Base-by-base conservation (phyloP, 1,140 invertebrate genomes). In the Odontomachus brunneus region DNA sequence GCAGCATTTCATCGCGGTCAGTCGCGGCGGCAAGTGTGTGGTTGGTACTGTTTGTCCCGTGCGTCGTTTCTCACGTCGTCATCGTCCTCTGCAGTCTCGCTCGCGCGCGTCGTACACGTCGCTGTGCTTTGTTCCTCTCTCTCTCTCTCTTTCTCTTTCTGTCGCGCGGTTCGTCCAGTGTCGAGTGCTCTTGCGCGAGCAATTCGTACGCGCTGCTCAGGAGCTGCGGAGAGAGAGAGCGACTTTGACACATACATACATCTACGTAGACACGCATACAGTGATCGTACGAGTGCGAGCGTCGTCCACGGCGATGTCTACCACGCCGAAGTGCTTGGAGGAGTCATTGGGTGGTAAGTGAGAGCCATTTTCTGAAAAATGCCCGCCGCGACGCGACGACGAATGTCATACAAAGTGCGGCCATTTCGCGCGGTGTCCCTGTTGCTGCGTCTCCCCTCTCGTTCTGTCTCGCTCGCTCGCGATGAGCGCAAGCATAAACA, bases 311-410 rank as follows among this genome's bases (percentile, higher is more conserved):
- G 91, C 91, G 17, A 94, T 93, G 83, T 93, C 89, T 24, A 90
- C 88, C 22, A 44, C 38, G 38, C 38, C 38, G 38, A 44, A 44
- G 9, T 44, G 38, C 24, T 91, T 91, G 78, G 94, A 94, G 63
- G 94, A 94, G 73, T 88, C 89, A 26, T 89, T 95, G 14, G 93
- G 94, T 85, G 94, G 94, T 95, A 85, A 93, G 93, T 91, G 67
- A 33, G 74, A 44, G 38, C 38, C 9, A 4, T 44, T 44, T 1
- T 7, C 0, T 1, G 4, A 7, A 11, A 69, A 65, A 73, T 3
- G 17, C 17, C 90, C 88, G 88, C 22, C 83, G 5, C 48, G 65
- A 83, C 38, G 69, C 75, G 69, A 59, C 84, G 69, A 3, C 38
- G 38, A 9, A 44, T 44, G 38, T 44, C 9, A 83, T 72, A 84